Evolutionary conservation across 1,140 invertebrate genomes (phyloP).

Genomic region (Macrotrachela quadricornifera): DNA sequence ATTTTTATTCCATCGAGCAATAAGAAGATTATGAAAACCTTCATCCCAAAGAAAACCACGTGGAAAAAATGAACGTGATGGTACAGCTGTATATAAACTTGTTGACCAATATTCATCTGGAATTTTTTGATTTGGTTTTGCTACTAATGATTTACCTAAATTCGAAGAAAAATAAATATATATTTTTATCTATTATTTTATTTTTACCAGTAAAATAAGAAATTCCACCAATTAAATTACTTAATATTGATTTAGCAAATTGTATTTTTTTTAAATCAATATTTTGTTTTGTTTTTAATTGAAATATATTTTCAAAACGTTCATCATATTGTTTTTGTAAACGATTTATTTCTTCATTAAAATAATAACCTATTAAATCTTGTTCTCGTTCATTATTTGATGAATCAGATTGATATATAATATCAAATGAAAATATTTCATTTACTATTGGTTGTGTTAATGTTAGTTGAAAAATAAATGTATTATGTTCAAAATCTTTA

Average conservation of each 20-base stretch:
- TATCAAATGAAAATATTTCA: conserved; percentile 1
- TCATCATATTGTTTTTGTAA: conserved; percentile 20
- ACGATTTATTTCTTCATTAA: too few relatives aligned
- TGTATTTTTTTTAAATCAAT: background rate
- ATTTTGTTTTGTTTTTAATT: conserved; percentile 34
- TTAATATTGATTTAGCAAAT: conserved; percentile 62
- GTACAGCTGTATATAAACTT: conserved; percentile 69
- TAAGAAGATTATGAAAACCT: conserved; percentile 83
- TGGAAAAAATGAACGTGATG: conserved; percentile 89
- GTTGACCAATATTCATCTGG: conserved; percentile 81
- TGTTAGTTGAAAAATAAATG: too few relatives aligned
- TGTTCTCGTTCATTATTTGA: too few relatives aligned
- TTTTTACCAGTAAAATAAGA: conserved; percentile 72
- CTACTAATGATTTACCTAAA: conserved; percentile 46
- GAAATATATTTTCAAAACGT: conserved; percentile 30
- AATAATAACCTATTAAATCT: too few relatives aligned
- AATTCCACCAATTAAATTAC: conserved; percentile 81
- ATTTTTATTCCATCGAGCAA: conserved; percentile 68
- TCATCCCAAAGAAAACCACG: conserved; percentile 98
- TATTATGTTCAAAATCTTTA: too few relatives aligned
- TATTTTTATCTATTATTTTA: too few relatives aligned
- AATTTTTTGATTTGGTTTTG: conserved; percentile 42
- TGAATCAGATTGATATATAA: conserved; percentile 3
- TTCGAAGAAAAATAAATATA: too few relatives aligned
- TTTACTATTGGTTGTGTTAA: too few relatives aligned